Evolutionary conservation across 2,888 invertebrate species (phyloP).

Genomic region (Acanthosepion pharaonis): DNA sequence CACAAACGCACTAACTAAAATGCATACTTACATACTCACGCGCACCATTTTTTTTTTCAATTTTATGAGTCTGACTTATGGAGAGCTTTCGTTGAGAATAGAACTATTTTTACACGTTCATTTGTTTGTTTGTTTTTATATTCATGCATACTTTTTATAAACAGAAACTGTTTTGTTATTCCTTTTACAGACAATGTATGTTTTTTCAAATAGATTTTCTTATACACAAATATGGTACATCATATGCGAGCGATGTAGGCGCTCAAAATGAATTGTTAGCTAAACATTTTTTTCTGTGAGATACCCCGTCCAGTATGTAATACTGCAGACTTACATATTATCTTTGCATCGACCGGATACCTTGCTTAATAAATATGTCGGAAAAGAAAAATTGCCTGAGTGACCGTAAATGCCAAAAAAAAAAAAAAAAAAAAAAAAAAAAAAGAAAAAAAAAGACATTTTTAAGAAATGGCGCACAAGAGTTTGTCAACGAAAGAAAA

Average conservation of each 20-base stretch:
- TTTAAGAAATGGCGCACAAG: background rate
- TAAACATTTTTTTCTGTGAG: background rate
- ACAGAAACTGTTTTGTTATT: background rate
- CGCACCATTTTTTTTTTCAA: background rate
- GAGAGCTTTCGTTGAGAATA: background rate
- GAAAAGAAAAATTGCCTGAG: background rate
- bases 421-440: too few species aligned
- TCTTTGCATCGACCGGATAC: constrained; percentile 24
- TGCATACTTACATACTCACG: background rate
- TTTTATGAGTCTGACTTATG: background rate
- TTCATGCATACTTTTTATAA: background rate
- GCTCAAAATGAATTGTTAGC: constrained; percentile 12
- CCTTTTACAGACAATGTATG: background rate
- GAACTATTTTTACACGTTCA: background rate
- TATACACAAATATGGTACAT: background rate
- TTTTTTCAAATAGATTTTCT: background rate
- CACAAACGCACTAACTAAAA: background rate
- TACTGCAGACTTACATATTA: background rate
- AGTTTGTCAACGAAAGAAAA: background rate
- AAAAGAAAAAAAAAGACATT: background rate
- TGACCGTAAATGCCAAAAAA: background rate
- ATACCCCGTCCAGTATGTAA: constrained; percentile 33
- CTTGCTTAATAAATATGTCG: background rate
- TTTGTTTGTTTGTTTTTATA: background rate
- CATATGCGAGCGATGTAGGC: background rate